Percentiles rank a stretch among this genome's conserved stretches.
phyloP scores from a whole-genome alignment of 2,113 vertebrate genomes.

The Neotragus pygmaeus region DNA sequence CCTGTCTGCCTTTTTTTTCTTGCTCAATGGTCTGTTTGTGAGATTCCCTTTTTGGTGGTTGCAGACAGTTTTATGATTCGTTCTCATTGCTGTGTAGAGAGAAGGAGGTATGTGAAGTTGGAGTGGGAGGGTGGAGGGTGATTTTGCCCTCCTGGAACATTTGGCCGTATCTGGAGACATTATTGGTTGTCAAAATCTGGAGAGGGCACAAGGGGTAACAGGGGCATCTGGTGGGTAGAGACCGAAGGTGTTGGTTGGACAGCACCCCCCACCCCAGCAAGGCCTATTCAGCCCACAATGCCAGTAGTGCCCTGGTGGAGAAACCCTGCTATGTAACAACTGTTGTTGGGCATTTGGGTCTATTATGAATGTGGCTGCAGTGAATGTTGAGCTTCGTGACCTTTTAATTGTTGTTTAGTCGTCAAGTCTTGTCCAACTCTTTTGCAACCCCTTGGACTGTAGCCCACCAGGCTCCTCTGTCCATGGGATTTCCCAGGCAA shows the following conservation, averaged over 20 bases:
- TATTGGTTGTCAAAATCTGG: neutral
- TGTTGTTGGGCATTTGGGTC: neutral
- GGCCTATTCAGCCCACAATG: neutral
- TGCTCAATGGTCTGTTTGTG: neutral
- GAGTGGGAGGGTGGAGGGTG: neutral
- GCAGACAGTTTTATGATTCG: neutral
- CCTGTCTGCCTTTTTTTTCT: neutral
- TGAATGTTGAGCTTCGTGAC: neutral
- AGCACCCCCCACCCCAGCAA: neutral
- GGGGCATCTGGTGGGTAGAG: neutral
- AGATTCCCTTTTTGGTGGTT: neutral
- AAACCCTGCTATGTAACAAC: neutral
- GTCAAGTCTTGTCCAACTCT: neutral
- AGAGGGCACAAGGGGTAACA: neutral
- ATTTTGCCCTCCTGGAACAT: neutral
- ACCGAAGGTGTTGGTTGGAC: neutral
- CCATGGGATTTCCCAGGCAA: neutral
- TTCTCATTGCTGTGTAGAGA: neutral
- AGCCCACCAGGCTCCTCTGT: neutral
- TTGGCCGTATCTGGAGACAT: neutral
- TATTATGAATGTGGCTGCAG: neutral
- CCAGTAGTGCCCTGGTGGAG: neutral
- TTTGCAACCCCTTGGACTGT: neutral
- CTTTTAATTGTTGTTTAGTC: neutral
- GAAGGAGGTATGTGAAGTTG: neutral